Evolutionary conservation across 2,888 invertebrate species (phyloP), one percentile per base, ranked within the genome.

Genomic region (Branchellion lobata): DNA sequence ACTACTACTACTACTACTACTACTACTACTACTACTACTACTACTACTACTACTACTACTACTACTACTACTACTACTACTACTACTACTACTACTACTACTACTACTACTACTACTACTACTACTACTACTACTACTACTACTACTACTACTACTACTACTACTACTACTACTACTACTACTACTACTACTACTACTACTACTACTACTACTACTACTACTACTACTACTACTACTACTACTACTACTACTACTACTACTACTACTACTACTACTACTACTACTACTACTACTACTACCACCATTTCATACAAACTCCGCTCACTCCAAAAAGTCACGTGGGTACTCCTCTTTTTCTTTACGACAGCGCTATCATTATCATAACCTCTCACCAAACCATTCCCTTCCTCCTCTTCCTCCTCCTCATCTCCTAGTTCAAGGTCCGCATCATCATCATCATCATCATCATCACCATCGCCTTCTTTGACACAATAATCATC

Each of bases 281-380:
- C 53, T 53, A 53, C 53, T 73, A 73, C 34, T 73, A 73, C 34
- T 73, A 73, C 21, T 73, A 33, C 34, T 33, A 73, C 34, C 0
- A 73, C 34, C 0, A 73, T 21, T 73, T n/a, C n/a, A n/a, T n/a
- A n/a, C n/a, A n/a, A n/a, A n/a, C n/a, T n/a, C n/a, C n/a, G n/a
- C n/a, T n/a, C n/a, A n/a, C n/a, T n/a, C n/a, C n/a, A n/a, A n/a
- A n/a, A n/a, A n/a, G n/a, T n/a, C n/a, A n/a, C n/a, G n/a, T n/a
- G n/a, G n/a, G n/a, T n/a, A n/a, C n/a, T n/a, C n/a, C n/a, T n/a
- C n/a, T n/a, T n/a, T n/a, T n/a, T n/a, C n/a, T n/a, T n/a, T n/a
- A n/a, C n/a, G n/a, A n/a, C n/a, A n/a, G n/a, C n/a, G n/a, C n/a
- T n/a, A n/a, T n/a, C n/a, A n/a, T n/a, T n/a, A n/a, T n/a, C n/a